These are phyloP conservation scores for Acanthosepion esculentum DNA, from an alignment of 2,888 invertebrate genomes.

Conservation along the genomic window DNA sequence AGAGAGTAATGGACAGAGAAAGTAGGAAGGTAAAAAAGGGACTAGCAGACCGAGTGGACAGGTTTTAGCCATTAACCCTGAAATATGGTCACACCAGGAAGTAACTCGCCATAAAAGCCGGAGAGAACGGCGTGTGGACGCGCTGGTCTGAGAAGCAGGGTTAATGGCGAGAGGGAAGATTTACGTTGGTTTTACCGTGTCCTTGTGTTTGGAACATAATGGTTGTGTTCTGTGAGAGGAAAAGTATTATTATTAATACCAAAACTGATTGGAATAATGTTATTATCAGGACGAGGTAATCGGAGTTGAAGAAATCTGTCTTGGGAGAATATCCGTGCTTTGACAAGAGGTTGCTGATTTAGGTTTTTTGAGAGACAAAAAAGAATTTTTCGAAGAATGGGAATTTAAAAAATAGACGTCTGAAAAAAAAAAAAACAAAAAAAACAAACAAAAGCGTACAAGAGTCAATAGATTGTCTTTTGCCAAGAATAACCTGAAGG, in stretches of 20 bases:
- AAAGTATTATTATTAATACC: too few species aligned
- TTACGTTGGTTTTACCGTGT: background rate
- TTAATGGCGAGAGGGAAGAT: background rate
- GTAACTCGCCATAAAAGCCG: background rate
- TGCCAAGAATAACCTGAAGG: too few species aligned
- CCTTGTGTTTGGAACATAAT: background rate
- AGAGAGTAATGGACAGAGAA: background rate
- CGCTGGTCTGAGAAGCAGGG: background rate
- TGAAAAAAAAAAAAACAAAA: too few species aligned
- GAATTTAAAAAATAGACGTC: too few species aligned
- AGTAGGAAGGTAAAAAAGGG: background rate
- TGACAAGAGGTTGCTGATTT: background rate
- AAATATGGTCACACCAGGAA: conserved; percentile 16
- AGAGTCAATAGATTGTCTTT: too few species aligned
- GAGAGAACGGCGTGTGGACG: background rate
- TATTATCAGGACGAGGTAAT: too few species aligned
- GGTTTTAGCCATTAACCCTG: conserved; percentile 18
- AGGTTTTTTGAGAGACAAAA: background rate
- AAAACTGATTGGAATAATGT: too few species aligned
- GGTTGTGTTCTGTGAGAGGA: background rate
- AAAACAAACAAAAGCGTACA: too few species aligned
- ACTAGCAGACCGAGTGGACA: background rate
- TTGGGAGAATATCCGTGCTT: too few species aligned
- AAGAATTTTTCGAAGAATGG: too few species aligned
- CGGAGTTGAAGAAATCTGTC: too few species aligned